Conservation (phyloP, 2,888 invertebrate species). For the Shargacucullia verbasci region DNA sequence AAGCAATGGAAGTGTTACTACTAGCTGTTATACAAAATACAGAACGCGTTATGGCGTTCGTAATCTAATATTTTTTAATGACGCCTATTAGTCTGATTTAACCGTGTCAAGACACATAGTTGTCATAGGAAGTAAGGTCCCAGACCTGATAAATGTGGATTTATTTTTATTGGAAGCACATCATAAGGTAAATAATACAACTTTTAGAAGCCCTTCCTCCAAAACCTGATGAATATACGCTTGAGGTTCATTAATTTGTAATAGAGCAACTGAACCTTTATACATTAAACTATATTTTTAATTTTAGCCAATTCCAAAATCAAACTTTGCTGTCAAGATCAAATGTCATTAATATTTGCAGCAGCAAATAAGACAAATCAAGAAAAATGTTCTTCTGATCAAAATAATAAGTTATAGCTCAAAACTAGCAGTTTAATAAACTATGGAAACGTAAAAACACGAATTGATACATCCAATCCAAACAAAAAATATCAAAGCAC, state of each 20-base stretch:
- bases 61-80: too few species aligned
- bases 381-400: constrained; percentile 3
- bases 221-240: too few species aligned
- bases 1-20: neutral
- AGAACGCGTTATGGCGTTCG: too few species aligned
- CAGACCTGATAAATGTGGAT: too few species aligned
- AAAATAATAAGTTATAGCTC: neutral
- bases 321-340: constrained; percentile 24
- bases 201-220: too few species aligned
- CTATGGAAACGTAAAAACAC: constrained; percentile 19
- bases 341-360: constrained; percentile 6
- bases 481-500: neutral
- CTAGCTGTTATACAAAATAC: too few species aligned
- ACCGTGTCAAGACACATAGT: too few species aligned
- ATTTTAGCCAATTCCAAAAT: constrained; percentile 15
- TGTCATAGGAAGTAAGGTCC: too few species aligned
- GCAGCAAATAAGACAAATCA: neutral
- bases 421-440: constrained; percentile 8
- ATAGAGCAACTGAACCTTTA: neutral
- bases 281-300: neutral
- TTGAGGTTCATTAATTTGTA: too few species aligned
- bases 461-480: neutral
- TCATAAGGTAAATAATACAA: too few species aligned
- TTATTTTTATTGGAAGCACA: too few species aligned
- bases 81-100: too few species aligned